phyloP scores from a whole-genome alignment of 2,888 invertebrate genomes.

The Chrysotoxum bicinctum region DNA sequence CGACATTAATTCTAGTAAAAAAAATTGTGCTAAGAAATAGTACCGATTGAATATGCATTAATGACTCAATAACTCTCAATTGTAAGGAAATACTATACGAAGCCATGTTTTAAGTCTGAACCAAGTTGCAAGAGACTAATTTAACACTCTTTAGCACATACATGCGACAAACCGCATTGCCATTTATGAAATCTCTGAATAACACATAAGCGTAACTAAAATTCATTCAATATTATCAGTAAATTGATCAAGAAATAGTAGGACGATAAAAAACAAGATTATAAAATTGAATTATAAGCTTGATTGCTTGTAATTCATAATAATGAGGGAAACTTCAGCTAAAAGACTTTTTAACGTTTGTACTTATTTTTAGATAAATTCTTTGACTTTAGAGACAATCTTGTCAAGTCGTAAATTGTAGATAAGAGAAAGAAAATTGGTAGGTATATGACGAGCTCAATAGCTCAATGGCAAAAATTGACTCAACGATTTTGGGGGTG shows the following conservation, averaged over 20 bases:
- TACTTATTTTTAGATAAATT: too few relatives aligned
- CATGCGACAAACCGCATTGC: slow-evolving; percentile 8
- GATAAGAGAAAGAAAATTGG: too few relatives aligned
- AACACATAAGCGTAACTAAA: slow-evolving; percentile 11
- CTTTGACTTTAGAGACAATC: too few relatives aligned
- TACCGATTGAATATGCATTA: slow-evolving; percentile 27
- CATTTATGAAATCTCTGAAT: slow-evolving; percentile 11
- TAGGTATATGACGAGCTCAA: too few relatives aligned
- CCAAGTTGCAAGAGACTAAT: too few relatives aligned
- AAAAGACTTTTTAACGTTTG: background rate
- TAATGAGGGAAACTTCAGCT: background rate
- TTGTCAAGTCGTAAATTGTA: too few relatives aligned
- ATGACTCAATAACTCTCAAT: slow-evolving; percentile 35
- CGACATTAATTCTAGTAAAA: background rate
- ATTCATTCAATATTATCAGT: slow-evolving; percentile 15
- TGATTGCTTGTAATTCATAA: background rate
- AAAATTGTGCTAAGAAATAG: background rate
- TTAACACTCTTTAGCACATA: background rate
- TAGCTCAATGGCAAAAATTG: too few relatives aligned
- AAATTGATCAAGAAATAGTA: slow-evolving; percentile 1
- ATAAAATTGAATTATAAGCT: background rate
- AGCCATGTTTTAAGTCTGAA: too few relatives aligned
- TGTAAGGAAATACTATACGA: background rate
- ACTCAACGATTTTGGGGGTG: too few relatives aligned
- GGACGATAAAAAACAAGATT: background rate